Conservation (phyloP, 2,888 invertebrate genomes). For the Eueremaeus valkanovi region DNA sequence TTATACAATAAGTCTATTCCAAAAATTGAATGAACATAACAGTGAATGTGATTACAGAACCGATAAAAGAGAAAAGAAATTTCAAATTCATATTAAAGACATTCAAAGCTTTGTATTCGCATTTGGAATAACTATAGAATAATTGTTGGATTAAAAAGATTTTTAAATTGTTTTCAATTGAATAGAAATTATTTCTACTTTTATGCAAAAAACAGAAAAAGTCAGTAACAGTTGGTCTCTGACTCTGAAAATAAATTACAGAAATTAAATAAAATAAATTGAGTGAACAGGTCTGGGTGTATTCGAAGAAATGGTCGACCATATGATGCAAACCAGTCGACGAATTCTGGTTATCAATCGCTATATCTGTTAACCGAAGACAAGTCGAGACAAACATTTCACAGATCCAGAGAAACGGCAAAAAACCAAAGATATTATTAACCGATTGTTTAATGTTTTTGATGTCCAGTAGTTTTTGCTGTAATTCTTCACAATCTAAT, state of each 20-base stretch:
- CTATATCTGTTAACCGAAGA: slow-evolving; percentile 3
- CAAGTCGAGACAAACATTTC: slow-evolving; percentile 24
- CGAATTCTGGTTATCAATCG: neutral
- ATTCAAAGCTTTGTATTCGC: neutral
- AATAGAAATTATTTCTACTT: neutral
- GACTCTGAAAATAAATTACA: neutral
- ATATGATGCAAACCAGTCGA: neutral
- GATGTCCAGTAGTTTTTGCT: neutral
- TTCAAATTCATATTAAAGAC: neutral
- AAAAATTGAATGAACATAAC: slow-evolving; percentile 4
- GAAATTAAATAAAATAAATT: neutral
- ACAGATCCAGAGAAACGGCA: slow-evolving; percentile 32
- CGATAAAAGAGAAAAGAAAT: neutral
- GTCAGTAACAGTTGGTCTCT: neutral
- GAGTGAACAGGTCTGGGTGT: too few relatives aligned
- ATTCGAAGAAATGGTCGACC: neutral
- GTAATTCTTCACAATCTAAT: neutral
- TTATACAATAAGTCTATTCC: too few relatives aligned
- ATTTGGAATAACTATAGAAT: neutral
- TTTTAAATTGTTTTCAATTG: neutral
- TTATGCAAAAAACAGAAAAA: neutral
- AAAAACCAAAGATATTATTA: neutral
- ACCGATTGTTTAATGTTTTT: neutral
- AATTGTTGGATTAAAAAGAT: neutral
- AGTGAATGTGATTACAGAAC: neutral